Evolutionary conservation across 1,140 invertebrate species (phyloP).

Genomic region (Macrobrachium rosenbergii): DNA sequence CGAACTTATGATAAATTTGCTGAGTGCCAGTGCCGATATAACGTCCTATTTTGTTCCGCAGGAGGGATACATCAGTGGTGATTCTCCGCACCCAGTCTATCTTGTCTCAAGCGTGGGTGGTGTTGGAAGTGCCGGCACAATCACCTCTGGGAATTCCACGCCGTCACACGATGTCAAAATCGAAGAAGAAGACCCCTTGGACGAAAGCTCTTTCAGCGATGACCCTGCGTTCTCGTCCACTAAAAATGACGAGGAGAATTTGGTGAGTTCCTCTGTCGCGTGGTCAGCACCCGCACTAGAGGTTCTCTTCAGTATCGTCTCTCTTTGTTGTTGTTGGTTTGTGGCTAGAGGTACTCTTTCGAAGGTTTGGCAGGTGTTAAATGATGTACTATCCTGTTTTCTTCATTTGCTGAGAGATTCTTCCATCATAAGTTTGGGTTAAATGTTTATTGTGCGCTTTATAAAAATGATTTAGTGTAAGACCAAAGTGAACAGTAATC

Average conservation of each 20-base stretch:
- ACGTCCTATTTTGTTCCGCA: background rate
- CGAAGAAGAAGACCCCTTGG: slow-evolving; percentile 59
- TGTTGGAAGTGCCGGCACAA: background rate
- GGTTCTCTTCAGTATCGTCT: too few species aligned
- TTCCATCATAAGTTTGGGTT: too few species aligned
- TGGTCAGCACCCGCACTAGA: too few species aligned
- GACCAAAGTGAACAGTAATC: too few species aligned
- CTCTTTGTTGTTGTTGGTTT: too few species aligned
- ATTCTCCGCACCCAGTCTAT: slow-evolving; percentile 61
- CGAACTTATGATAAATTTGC: too few species aligned
- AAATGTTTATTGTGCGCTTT: too few species aligned
- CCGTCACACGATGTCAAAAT: slow-evolving; percentile 62
- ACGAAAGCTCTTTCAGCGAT: slow-evolving; percentile 59
- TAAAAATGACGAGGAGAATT: slow-evolving; percentile 41
- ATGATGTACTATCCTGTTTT: too few species aligned
- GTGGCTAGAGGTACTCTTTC: background rate
- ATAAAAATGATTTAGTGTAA: too few species aligned
- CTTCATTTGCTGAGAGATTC: too few species aligned
- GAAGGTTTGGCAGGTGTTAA: too few species aligned
- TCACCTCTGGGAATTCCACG: background rate
- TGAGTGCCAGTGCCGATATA: background rate
- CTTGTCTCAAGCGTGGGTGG: slow-evolving; percentile 60
- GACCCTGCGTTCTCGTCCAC: slow-evolving; percentile 36
- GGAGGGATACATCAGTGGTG: slow-evolving; percentile 62
- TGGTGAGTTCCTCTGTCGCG: slow-evolving; percentile 23